Percentiles rank a stretch among this genome's conserved stretches.
Conservation (phyloP, 2,113 vertebrate genomes). For the Acinonyx jubatus region DNA sequence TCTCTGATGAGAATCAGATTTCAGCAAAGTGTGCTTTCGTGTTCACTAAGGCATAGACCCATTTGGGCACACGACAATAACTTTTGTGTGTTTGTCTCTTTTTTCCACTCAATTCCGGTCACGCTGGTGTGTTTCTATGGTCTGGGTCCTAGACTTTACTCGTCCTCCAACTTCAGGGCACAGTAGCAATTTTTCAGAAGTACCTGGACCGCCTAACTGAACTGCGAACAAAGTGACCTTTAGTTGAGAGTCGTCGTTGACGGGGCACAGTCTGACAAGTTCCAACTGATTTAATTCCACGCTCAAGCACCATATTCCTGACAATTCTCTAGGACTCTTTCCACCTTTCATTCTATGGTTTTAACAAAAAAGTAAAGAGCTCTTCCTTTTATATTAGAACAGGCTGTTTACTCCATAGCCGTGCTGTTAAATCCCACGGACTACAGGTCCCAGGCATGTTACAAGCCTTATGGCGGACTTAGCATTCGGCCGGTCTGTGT, state of each 20-base stretch:
- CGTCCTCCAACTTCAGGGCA: neutral
- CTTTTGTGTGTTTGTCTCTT: fast-evolving
- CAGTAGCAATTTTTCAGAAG: neutral
- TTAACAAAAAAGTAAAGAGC: neutral
- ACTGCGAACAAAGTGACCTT: neutral
- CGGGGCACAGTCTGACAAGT: neutral
- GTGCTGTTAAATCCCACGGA: fast-evolving
- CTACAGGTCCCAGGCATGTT: neutral
- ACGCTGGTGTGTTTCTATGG: neutral
- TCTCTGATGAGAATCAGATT: constrained; percentile 19
- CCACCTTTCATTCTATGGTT: neutral
- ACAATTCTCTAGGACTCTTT: neutral
- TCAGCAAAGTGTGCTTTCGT: neutral
- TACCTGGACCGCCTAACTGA: neutral
- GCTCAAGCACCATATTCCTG: neutral
- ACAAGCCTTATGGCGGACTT: neutral
- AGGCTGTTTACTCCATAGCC: neutral
- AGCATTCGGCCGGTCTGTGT: neutral
- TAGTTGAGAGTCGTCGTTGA: neutral
- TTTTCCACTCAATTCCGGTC: neutral
- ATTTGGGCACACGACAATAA: neutral
- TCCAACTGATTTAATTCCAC: neutral
- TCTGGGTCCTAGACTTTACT: neutral
- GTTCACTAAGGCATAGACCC: neutral
- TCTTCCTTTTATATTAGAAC: neutral